Evolutionary conservation across 2,113 vertebrate genomes (phyloP), one percentile per base, ranked within the genome.

Genomic region (Columba janthina): DNA sequence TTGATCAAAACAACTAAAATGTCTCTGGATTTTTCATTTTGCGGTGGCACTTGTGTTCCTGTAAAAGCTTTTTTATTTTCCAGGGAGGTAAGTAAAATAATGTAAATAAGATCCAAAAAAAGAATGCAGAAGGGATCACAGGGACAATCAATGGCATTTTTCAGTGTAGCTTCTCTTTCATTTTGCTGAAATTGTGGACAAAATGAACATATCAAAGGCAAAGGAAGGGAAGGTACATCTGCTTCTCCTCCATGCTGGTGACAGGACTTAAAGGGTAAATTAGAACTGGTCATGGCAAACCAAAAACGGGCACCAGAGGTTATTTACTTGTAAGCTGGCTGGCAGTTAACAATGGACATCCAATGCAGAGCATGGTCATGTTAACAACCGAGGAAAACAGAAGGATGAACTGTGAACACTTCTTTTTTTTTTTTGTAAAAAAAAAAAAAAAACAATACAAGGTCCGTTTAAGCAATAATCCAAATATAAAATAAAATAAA

Each of bases 221-320:
- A 80, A 71, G 17, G 19, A 10, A 60, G 21, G 10, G 17, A 61
- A 89, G 10, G 25, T 17, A 42, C 9, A n/a, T 32, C 19, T 80
- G 5, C 19, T 76, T 2, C 8, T 67, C 9, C 28, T 91, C 24
- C 2, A 1, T 0, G 0, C 3, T 74, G 12, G 9, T 40, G 26
- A 40, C 9, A 21, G 9, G 5, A 50, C 6, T 46, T 60, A 66
- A 66, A 2, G 20, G 18, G 7, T 54, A 50, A 65, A 54, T 84
- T 53, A 18, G 0, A 0, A 14, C 34, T 56, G 15, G 7, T 44
- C 22, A 1, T 16, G 44, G 26, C 6, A 83, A 40, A 65, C 22
- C 19, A 72, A 36, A 75, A 56, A 15, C 2, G 1, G 24, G 6
- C 42, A 64, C 18, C 58, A 18, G 21, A 65, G 4, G 4, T 62